These are phyloP conservation scores for Mamestra brassicae DNA, from an alignment of 2,888 invertebrate species.

Conservation along the genomic window DNA sequence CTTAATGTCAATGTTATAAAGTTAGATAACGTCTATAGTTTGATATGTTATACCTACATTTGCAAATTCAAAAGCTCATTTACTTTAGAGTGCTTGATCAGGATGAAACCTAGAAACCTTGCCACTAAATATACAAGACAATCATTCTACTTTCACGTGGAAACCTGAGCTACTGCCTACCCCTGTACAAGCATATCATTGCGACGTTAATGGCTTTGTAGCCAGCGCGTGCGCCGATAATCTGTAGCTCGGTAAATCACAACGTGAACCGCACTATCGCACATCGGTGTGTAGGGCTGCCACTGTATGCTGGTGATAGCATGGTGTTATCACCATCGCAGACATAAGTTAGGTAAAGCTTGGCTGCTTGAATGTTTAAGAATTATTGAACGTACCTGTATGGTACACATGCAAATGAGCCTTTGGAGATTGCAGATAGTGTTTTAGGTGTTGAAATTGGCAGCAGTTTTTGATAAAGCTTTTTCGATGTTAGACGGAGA, in stretches of 20 bases:
- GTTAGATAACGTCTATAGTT: background rate
- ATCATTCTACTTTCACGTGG: slow-evolving; percentile 48
- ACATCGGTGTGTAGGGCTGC: slow-evolving; percentile 71
- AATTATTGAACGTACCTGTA: slow-evolving; percentile 4
- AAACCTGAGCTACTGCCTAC: slow-evolving; percentile 48
- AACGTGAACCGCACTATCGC: slow-evolving; percentile 76
- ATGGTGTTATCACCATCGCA: slow-evolving; percentile 8
- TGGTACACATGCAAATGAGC: slow-evolving; percentile 1
- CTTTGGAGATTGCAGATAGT: background rate
- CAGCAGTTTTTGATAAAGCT: background rate
- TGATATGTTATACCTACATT: background rate
- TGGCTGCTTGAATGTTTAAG: background rate
- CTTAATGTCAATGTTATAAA: too few relatives aligned
- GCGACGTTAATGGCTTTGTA: slow-evolving; percentile 62
- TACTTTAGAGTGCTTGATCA: too few relatives aligned
- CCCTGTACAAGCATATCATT: slow-evolving; percentile 53
- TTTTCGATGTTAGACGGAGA: background rate
- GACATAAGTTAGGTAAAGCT: slow-evolving; percentile 7
- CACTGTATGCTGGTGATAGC: slow-evolving; percentile 31
- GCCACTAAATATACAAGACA: slow-evolving; percentile 25
- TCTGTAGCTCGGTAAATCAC: slow-evolving; percentile 80
- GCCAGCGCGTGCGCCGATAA: slow-evolving; percentile 68
- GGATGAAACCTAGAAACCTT: background rate
- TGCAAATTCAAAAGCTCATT: too few relatives aligned
- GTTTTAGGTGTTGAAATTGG: background rate